Conservation (phyloP, 1,140 invertebrate genomes). For the Drosophila baimaii region DNA sequence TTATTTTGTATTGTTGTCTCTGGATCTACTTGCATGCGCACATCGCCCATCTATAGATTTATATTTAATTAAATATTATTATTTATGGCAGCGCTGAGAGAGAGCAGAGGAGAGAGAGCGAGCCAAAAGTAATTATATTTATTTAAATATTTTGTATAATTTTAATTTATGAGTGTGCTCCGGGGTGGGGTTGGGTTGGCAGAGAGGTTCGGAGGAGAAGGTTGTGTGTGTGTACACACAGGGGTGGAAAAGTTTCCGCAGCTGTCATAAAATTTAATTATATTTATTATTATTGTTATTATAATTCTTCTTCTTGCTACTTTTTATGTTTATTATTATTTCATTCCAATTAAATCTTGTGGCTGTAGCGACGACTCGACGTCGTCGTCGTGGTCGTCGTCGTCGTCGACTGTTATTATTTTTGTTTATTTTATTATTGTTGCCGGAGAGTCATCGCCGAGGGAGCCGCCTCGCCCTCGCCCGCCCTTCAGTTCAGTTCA, state of each 20-base stretch:
- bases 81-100: constrained; percentile 63
- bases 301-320: constrained; percentile 65
- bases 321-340: constrained; percentile 81
- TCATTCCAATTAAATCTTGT: constrained; percentile 81
- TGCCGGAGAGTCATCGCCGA: constrained; percentile 32
- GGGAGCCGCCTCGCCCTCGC: constrained; percentile 9
- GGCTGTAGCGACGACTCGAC: constrained; percentile 37
- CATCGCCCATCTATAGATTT: constrained; percentile 58
- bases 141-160: constrained; percentile 71
- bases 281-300: constrained; percentile 83
- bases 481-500: background rate
- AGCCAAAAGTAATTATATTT: constrained; percentile 72
- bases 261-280: constrained; percentile 78
- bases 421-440: constrained; percentile 50
- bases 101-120: constrained; percentile 11
- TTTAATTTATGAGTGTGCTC: constrained; percentile 43
- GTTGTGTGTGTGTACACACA: background rate
- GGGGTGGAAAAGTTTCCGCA: constrained; percentile 43
- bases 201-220: background rate
- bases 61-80: constrained; percentile 83
- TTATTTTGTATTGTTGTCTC: constrained; percentile 64
- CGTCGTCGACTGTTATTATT: constrained; percentile 54
- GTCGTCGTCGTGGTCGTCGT: constrained; percentile 31
- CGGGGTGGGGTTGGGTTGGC: constrained; percentile 3
- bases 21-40: constrained; percentile 49